Evolutionary conservation across 2,113 vertebrate species (phyloP).

Genomic region (Capricornis sumatraensis): DNA sequence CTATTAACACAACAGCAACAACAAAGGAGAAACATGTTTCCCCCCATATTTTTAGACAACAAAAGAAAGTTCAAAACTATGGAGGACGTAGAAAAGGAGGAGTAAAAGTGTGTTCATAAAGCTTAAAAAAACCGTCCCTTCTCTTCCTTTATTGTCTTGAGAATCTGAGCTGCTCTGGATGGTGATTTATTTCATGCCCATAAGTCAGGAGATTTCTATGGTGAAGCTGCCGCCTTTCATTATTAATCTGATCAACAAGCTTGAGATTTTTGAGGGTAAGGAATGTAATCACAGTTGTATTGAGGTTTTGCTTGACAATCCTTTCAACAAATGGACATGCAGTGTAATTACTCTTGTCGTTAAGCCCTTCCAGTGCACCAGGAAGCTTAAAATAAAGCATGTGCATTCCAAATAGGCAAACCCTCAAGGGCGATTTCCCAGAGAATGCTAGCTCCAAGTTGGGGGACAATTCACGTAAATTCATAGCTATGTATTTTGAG

Average conservation of each 20-base stretch:
- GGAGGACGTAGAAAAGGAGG: not conserved
- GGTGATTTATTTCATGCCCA: not conserved
- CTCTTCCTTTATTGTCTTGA: not conserved
- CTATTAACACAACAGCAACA: not conserved
- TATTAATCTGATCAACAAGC: not conserved
- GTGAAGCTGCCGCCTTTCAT: not conserved
- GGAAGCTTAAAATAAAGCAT: not conserved
- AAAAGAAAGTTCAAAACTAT: not conserved
- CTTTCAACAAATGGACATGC: not conserved
- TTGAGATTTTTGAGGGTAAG: not conserved
- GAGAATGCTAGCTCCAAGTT: not conserved
- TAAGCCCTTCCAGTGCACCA: not conserved
- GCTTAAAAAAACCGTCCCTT: not conserved
- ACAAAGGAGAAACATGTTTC: not conserved
- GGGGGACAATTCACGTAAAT: too few relatives aligned
- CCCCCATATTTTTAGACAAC: not conserved
- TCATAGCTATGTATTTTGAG: not conserved
- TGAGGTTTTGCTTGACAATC: not conserved
- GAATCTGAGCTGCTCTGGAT: not conserved
- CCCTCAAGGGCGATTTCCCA: not conserved
- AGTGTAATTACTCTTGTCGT: not conserved
- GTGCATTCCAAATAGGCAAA: not conserved
- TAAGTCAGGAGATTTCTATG: not conserved
- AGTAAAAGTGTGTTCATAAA: not conserved
- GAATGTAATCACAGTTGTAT: not conserved